Base-by-base conservation (phyloP, 2,888 invertebrate species). In the Monochamus alternatus region DNA sequence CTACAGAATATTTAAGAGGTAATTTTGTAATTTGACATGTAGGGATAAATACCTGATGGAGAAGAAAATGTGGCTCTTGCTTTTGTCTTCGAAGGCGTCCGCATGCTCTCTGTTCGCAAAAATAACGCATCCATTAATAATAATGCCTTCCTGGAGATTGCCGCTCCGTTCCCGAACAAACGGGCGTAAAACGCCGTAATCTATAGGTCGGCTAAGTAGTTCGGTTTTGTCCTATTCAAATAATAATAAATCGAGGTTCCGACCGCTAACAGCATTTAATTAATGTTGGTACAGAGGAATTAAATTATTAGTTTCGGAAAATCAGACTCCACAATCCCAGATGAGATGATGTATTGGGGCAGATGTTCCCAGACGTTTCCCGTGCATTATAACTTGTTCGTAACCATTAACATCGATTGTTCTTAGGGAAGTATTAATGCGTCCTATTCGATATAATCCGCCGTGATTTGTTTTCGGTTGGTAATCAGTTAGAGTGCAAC, bases 241-340 rank as follows among this genome's bases (percentile, higher is more conserved):
- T 69, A 69, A 69, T 69, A 69, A 69, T 69, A 51, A 58, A 68
- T 68, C 58, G 62, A 60, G 47, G 44, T 69, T 31, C 47, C 44
- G 60, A 30, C 60, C 60, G 30, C 60, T 44, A 69, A 62, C 60
- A 69, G 69, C 60, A 43, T 14, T 69, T 69, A 69, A 69, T 69
- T 69, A 60, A 69, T 69, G 60, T 60, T 69, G 32, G 69, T 69
- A 69, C 69, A 58, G 60, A 47, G 69, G 47, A 69, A 69, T 69
- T 69, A 62, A 69, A 69, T 69, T 69, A 69, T 62, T 69, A 60
- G 69, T 69, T 69, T 62, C 60, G 44, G 60, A 69, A 69, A 60
- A 60, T 60, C 44, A 62, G 60, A 69, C 10, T 51, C 47, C 69
- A 5, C 60, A 14, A 59, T 69, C 43, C 58, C 58, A 66, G 51